Evolutionary conservation across 2,888 invertebrate species (phyloP).

Genomic region (Chymomyza fuscimana): DNA sequence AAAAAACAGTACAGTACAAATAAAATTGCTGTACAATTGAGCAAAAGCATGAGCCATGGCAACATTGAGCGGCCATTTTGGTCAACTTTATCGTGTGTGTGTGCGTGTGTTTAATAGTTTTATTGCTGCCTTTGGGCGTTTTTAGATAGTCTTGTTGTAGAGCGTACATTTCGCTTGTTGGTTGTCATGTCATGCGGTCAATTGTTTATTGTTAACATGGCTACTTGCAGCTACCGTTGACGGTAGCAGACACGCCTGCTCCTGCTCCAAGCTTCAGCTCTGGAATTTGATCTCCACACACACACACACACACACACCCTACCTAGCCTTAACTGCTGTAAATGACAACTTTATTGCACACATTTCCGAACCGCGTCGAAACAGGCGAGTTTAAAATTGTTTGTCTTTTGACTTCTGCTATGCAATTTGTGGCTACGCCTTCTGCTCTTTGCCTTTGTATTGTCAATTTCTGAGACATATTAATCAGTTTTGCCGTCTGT

Average conservation of each 20-base stretch:
- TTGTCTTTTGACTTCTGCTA: slow-evolving; percentile 18
- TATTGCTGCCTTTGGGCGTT: slow-evolving; percentile 50
- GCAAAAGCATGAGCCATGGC: slow-evolving; percentile 18
- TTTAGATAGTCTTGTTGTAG: slow-evolving; percentile 22
- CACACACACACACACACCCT: no score
- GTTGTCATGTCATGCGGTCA: slow-evolving; percentile 65
- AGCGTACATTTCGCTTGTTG: slow-evolving; percentile 35
- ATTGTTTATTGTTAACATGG: slow-evolving; percentile 67
- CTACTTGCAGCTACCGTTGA: slow-evolving; percentile 7
- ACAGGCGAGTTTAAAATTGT: slow-evolving; percentile 3
- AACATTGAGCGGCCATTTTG: slow-evolving; percentile 12
- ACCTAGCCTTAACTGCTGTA: not conserved
- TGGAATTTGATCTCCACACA: no score
- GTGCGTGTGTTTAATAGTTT: slow-evolving; percentile 49
- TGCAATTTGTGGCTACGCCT: slow-evolving; percentile 33
- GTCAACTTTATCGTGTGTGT: slow-evolving; percentile 8
- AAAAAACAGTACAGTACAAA: slow-evolving; percentile 32
- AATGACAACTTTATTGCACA: slow-evolving; percentile 12
- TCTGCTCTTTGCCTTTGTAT: slow-evolving; percentile 38
- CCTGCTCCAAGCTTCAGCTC: not conserved
- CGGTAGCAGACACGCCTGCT: not conserved
- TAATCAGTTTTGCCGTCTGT: slow-evolving; percentile 42
- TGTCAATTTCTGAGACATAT: slow-evolving; percentile 30
- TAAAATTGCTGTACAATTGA: slow-evolving; percentile 62
- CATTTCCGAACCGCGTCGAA: not conserved